A percentile compares a stretch with the other conserved stretches of the same genome.
Conservation (phyloP, 2,797 vertebrate species). For the Trachops cirrhosus region DNA sequence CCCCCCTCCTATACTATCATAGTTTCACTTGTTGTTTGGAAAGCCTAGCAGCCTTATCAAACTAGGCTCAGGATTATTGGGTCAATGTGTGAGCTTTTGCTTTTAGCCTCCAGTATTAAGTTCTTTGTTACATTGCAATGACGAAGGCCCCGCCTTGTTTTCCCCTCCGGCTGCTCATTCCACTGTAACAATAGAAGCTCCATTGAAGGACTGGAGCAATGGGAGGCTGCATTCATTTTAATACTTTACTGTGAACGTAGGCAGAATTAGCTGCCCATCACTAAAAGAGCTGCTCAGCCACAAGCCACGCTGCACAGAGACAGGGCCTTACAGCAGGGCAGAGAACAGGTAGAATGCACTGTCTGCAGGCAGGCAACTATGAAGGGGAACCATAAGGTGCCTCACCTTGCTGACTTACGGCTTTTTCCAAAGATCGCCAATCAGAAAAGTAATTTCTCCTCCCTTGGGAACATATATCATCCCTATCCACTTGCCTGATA, state of each 20-base stretch:
- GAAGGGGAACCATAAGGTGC: background rate
- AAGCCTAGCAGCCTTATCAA: too few relatives aligned
- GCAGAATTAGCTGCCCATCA: background rate
- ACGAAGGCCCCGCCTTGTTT: too few relatives aligned
- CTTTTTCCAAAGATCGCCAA: background rate
- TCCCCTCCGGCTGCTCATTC: too few relatives aligned
- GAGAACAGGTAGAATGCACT: background rate
- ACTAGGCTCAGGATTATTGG: too few relatives aligned
- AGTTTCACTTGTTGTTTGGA: too few relatives aligned
- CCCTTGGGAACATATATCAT: background rate
- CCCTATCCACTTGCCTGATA: background rate
- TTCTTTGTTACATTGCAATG: too few relatives aligned
- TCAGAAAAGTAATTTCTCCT: background rate
- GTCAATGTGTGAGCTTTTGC: too few relatives aligned
- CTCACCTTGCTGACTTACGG: background rate
- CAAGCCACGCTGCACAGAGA: background rate
- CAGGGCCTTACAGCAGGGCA: too few relatives aligned
- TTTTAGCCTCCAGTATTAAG: too few relatives aligned
- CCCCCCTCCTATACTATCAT: too few relatives aligned
- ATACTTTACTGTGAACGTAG: background rate
- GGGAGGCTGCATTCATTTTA: background rate
- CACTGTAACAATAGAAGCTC: background rate
- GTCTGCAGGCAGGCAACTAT: background rate
- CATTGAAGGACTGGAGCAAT: background rate
- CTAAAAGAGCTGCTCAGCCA: background rate